A percentile compares a stretch with the other conserved stretches of the same genome.
Conservation (phyloP, 2,797 vertebrate genomes). For the Sebastes kiyomatsui region DNA sequence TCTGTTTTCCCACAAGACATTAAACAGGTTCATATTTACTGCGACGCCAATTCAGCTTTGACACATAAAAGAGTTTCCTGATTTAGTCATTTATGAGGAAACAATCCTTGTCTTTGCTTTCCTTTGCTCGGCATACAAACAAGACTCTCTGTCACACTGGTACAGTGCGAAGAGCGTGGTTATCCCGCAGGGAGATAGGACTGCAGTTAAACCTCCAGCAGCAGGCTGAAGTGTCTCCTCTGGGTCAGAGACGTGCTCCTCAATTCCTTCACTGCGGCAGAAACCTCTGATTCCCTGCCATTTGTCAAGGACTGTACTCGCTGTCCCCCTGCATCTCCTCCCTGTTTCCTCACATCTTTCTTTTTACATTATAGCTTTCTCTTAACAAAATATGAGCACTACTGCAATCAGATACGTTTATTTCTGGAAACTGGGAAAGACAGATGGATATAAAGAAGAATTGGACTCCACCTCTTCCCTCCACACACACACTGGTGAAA, state of each 20-base stretch:
- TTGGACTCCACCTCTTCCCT: neutral
- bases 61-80: neutral
- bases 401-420: neutral
- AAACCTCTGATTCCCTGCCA: slow-evolving; percentile 29
- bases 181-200: slow-evolving; percentile 47
- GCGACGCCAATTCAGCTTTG: neutral
- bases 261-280: slow-evolving; percentile 60
- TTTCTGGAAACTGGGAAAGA: neutral
- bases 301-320: slow-evolving; percentile 23
- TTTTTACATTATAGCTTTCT: neutral
- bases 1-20: neutral
- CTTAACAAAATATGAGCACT: neutral
- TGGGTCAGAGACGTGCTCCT: slow-evolving; percentile 53
- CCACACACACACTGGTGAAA: neutral
- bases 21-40: slow-evolving; percentile 13
- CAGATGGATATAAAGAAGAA: neutral
- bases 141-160: slow-evolving; percentile 16
- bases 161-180: slow-evolving; percentile 24
- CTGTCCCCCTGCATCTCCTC: slow-evolving; percentile 14
- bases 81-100: neutral
- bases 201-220: slow-evolving; percentile 63
- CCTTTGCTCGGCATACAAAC: slow-evolving; percentile 13
- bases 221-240: slow-evolving; percentile 51
- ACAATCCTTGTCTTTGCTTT: slow-evolving; percentile 19
- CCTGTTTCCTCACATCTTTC: neutral